A percentile compares a stretch with the other conserved stretches of the same genome.
Evolutionary conservation across 2,888 invertebrate genomes (phyloP).

Genomic region (Ochropleura leucogaster): DNA sequence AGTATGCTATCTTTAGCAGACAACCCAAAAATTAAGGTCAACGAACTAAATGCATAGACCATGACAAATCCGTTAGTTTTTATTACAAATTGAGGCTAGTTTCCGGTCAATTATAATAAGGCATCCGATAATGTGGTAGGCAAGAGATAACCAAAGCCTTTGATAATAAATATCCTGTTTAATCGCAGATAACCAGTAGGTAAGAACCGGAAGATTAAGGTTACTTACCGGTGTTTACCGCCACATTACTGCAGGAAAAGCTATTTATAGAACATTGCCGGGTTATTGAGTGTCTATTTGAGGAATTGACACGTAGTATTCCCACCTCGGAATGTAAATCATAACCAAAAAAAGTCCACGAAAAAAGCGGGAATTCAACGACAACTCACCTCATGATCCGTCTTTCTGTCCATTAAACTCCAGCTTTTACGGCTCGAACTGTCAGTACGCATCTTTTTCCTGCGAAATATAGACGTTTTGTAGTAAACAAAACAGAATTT

Average conservation of each 20-base stretch:
- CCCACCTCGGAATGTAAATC: constrained; percentile 33
- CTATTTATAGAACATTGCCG: neutral
- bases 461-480: constrained; percentile 71
- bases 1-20: neutral
- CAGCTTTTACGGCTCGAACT: constrained; percentile 82
- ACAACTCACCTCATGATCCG: constrained; percentile 84
- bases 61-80: constrained; percentile 19
- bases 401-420: constrained; percentile 86
- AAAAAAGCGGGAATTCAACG: constrained; percentile 80
- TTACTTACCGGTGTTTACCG: neutral
- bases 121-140: constrained; percentile 5
- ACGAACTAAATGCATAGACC: constrained; percentile 32
- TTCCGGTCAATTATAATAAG: neutral
- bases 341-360: constrained; percentile 75
- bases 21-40: constrained; percentile 39
- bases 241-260: neutral
- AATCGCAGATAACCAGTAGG: neutral
- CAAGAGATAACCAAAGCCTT: constrained; percentile 4
- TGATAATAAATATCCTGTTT: neutral
- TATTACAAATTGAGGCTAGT: neutral
- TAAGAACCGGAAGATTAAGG: neutral
- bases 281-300: constrained; percentile 4
- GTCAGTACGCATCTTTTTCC: constrained; percentile 82
- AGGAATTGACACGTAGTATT: constrained; percentile 15
- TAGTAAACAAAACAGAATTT: constrained; percentile 26